These are phyloP conservation scores for Solea solea DNA, from an alignment of 2,113 vertebrate genomes.

Conservation along the genomic window DNA sequence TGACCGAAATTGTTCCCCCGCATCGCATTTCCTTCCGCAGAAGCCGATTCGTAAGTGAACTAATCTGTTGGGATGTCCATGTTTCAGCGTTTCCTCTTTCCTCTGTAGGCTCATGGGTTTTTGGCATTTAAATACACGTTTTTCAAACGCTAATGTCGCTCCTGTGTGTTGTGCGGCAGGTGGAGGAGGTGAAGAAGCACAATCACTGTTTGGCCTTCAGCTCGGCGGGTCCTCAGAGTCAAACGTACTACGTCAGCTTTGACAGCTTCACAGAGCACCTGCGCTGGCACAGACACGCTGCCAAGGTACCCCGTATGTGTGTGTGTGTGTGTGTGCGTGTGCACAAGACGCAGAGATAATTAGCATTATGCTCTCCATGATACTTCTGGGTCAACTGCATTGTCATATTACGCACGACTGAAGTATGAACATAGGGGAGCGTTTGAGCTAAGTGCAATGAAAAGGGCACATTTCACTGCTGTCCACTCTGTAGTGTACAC, in stretches of 20 bases:
- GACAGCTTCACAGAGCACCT: conserved; percentile 97
- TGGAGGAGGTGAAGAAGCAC: conserved; percentile 98
- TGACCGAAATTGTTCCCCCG: conserved; percentile 26
- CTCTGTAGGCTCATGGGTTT: neutral
- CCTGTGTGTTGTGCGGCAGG: conserved; percentile 76
- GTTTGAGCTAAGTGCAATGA: conserved; percentile 23
- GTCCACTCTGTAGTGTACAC: conserved; percentile 27
- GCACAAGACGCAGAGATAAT: neutral
- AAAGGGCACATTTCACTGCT: conserved; percentile 28
- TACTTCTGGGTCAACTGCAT: conserved; percentile 47
- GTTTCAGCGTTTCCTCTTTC: conserved; percentile 7
- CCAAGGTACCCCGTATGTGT: conserved; percentile 85
- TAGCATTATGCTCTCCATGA: neutral
- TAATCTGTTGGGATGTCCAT: conserved; percentile 6
- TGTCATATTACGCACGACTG: conserved; percentile 37
- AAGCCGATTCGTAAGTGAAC: neutral
- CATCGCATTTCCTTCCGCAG: conserved; percentile 7
- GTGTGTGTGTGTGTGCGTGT: neutral
- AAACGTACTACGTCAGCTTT: conserved; percentile 97
- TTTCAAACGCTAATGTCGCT: conserved; percentile 22
- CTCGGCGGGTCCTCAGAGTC: conserved; percentile 97
- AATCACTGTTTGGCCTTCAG: conserved; percentile 98
- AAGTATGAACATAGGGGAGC: conserved; percentile 19
- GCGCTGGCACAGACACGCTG: conserved; percentile 94
- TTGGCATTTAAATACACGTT: conserved; percentile 11